Base-by-base conservation (phyloP, 2,113 vertebrate genomes). In the Coptodon rendalli region DNA sequence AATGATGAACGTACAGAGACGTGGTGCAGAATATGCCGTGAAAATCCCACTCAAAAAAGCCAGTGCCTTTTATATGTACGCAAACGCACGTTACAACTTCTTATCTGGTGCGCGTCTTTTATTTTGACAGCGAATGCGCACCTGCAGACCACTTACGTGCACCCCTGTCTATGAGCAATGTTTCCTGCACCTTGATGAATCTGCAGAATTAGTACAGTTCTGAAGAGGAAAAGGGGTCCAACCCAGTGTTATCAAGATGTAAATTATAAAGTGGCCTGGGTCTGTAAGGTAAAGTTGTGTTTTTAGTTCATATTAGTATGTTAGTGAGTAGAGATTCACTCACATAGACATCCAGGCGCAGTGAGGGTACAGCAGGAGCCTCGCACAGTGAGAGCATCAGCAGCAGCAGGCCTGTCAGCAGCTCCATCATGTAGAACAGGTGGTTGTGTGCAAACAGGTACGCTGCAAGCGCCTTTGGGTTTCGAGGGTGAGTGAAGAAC, bases 371-470 rank as follows among this genome's bases (percentile, higher is more conserved):
- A 0, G 99, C 99, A 0, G 98, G 99, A 0, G 98, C 97, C 96
- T 99, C 98, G 2, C 98, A 98, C 85, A 99, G 97, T 0, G 99
- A 99, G 85, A 99, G 97, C 94, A 98, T 94, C 95, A 99, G 96
- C 53, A 99, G 96, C 19, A 99, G 95, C 89, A 98, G 95, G 1
- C 97, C 98, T 0, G 98, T 98, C 85, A 97, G 91, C 89, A 99
- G 97, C 96, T 99, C 98, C 98, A 99, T 98, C 94, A 99, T 96
- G 95, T 99, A 99, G 95, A 99, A 99, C 85, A 98, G 92, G 94
- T 99, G 98, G 95, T 99, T 99, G 95, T 99, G 99, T 40, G 96
- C 98, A 80, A 99, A 99, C 96, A 99, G 97, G 97, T 99, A 99
- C 43, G 99, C 98, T 9, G 97, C 97, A 89, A 99, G 97, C 0